Percentiles rank a stretch among this genome's conserved stretches.
Evolutionary conservation across 2,113 vertebrate genomes (phyloP).

Genomic region (Echinops telfairi): DNA sequence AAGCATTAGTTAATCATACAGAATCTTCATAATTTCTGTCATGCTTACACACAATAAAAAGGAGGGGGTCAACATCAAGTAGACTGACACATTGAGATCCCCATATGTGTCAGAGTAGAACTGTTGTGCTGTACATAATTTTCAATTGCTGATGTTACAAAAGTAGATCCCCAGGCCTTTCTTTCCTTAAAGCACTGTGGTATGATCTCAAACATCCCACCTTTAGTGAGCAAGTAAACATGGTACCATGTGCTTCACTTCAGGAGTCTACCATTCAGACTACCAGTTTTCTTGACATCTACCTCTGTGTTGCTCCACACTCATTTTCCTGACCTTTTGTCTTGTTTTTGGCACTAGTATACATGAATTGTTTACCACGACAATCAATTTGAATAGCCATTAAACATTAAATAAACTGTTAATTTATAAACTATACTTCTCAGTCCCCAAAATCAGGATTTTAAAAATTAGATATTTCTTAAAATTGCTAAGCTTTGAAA

Average conservation of each 20-base stretch:
- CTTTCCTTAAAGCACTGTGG: neutral
- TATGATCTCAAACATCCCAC: neutral
- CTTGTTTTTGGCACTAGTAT: conserved; percentile 38
- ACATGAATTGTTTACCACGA: neutral
- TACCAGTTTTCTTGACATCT: neutral
- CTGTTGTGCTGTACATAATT: neutral
- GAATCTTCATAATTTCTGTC: neutral
- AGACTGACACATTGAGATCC: neutral
- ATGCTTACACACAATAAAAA: neutral
- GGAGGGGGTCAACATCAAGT: neutral
- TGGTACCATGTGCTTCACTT: too few species aligned
- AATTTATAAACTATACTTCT: neutral
- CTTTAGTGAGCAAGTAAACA: neutral
- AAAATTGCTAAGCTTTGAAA: conserved; percentile 22
- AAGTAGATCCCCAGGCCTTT: neutral
- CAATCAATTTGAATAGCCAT: neutral
- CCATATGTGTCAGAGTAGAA: neutral
- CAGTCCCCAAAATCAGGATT: neutral
- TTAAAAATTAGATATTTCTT: neutral
- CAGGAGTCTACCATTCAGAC: neutral
- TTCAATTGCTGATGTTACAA: neutral
- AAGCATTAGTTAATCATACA: neutral
- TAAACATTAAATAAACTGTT: too few species aligned
- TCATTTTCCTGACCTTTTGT: neutral
- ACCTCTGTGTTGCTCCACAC: conserved; percentile 13